Evolutionary conservation across 2,797 vertebrate species (phyloP).

Genomic region (Phaenicophaeus curvirostris): DNA sequence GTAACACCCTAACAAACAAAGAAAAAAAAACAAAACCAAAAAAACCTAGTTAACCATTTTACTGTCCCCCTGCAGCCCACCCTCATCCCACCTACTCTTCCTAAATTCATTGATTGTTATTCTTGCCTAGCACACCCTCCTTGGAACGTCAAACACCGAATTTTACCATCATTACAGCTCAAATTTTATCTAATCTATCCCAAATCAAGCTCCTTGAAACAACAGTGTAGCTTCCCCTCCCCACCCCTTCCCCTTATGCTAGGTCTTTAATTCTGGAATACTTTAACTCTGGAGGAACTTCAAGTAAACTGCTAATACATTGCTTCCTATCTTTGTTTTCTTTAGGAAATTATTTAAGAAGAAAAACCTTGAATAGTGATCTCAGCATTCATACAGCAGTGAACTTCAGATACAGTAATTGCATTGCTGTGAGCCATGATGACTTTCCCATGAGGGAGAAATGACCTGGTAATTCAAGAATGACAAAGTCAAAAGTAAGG

Average conservation of each 20-base stretch:
- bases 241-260: background rate
- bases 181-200: background rate
- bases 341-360: constrained; percentile 45
- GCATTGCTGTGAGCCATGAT: constrained; percentile 34
- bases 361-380: constrained; percentile 13
- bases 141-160: fast-evolving
- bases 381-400: constrained; percentile 15
- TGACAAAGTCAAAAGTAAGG: constrained; percentile 63
- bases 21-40: background rate
- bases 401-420: constrained; percentile 50
- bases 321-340: constrained; percentile 38
- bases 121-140: no score
- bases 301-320: background rate
- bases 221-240: background rate
- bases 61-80: background rate
- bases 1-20: background rate
- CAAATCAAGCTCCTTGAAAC: background rate
- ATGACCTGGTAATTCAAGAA: constrained; percentile 57
- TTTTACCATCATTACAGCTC: background rate
- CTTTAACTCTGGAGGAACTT: background rate
- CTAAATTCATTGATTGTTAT: background rate
- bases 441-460: constrained; percentile 54
- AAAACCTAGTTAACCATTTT: background rate
- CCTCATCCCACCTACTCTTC: background rate
- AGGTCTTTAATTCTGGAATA: background rate